A percentile compares a stretch with the other conserved stretches of the same genome.
These are phyloP conservation scores for Benitochromis conjunctus DNA, from an alignment of 2,113 vertebrate genomes.

Conservation along the genomic window DNA sequence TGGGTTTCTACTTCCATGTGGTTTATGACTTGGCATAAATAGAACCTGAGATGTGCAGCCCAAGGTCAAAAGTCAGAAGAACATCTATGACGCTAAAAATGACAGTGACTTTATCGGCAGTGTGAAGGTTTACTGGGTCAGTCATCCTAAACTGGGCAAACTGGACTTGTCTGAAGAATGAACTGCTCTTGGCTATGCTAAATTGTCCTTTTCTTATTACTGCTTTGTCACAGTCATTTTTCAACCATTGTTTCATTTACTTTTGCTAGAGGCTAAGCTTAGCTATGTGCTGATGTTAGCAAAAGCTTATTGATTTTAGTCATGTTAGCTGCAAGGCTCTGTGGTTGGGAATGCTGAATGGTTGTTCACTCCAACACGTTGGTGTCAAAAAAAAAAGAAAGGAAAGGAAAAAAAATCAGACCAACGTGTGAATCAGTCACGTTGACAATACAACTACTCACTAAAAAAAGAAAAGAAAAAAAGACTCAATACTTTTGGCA, in stretches of 20 bases:
- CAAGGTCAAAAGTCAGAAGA: slow-evolving; percentile 17
- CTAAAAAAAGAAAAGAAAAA: neutral
- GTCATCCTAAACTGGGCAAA: neutral
- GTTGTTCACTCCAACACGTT: neutral
- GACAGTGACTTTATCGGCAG: neutral
- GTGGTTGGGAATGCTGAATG: neutral
- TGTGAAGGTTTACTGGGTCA: neutral
- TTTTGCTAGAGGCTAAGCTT: neutral
- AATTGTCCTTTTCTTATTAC: neutral
- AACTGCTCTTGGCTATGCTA: neutral
- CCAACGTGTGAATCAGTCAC: neutral
- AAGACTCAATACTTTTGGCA: neutral
- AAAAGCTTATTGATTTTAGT: neutral
- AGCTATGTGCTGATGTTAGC: neutral
- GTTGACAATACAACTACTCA: neutral
- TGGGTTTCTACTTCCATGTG: neutral
- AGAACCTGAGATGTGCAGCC: neutral
- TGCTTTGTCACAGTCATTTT: neutral
- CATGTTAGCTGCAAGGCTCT: neutral
- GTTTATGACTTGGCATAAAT: neutral
- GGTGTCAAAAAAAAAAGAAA: neutral
- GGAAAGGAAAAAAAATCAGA: neutral
- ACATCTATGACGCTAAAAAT: slow-evolving; percentile 17
- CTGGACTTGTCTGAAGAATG: neutral
- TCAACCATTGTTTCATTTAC: neutral